phyloP scores from a whole-genome alignment of 1,140 invertebrate genomes.

The Gonatopus flavifemur region DNA sequence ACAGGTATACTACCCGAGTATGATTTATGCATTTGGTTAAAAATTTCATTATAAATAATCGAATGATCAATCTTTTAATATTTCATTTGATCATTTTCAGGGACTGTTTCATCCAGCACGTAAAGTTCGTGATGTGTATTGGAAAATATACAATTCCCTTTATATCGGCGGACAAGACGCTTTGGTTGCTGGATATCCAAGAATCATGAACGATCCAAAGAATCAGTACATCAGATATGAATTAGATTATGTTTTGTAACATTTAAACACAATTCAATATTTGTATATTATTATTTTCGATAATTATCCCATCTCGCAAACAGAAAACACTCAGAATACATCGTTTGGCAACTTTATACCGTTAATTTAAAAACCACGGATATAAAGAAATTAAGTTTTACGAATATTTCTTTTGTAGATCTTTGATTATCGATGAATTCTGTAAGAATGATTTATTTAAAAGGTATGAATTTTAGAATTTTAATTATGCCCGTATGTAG shows the following conservation, averaged over 20 bases:
- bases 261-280: conserved; percentile 3
- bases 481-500: too few relatives aligned
- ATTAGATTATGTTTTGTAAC: conserved; percentile 91
- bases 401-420: too few relatives aligned
- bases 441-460: too few relatives aligned
- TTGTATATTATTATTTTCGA: conserved; percentile 22
- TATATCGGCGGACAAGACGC: conserved; percentile 99
- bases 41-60: background rate
- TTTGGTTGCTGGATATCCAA: conserved; percentile 95
- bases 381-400: too few relatives aligned
- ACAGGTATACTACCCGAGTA: conserved; percentile 67
- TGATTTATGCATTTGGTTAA: background rate
- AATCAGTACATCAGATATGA: conserved; percentile 96
- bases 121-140: conserved; percentile 98
- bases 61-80: conserved; percentile 4
- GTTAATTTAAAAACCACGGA: too few relatives aligned
- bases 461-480: too few relatives aligned
- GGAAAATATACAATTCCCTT: conserved; percentile 99
- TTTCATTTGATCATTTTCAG: conserved; percentile 54
- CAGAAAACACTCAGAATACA: too few relatives aligned
- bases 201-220: conserved; percentile 92
- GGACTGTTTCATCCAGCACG: conserved; percentile 98
- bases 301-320: too few relatives aligned
- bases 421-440: background rate
- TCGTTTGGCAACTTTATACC: too few relatives aligned